phyloP scores from a whole-genome alignment of 2,113 vertebrate genomes.

The Lophochroa leadbeateri region DNA sequence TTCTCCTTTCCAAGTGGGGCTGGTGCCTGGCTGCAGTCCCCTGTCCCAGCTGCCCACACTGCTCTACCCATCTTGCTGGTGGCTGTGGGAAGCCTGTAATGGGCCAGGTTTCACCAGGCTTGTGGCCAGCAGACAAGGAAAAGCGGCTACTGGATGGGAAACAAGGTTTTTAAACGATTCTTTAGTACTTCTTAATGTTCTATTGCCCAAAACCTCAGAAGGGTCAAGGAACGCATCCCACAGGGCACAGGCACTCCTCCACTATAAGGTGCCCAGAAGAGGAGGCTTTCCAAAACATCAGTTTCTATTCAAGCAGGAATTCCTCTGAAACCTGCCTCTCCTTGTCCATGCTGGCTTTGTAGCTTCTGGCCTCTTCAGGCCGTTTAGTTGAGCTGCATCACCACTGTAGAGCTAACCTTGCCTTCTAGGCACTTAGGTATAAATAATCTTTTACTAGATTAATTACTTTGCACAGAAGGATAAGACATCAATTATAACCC shows the following conservation, averaged over 20 bases:
- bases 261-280: neutral
- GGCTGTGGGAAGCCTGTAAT: neutral
- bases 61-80: neutral
- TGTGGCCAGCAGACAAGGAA: neutral
- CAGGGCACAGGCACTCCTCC: neutral
- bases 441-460: slow-evolving; percentile 43
- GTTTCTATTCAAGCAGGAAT: neutral
- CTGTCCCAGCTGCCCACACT: neutral
- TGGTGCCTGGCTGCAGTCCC: neutral
- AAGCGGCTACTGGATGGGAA: neutral
- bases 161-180: neutral
- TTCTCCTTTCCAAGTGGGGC: neutral
- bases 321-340: neutral
- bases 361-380: neutral
- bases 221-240: neutral
- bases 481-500: slow-evolving; percentile 66
- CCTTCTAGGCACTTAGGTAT: slow-evolving; percentile 32
- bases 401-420: neutral
- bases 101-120: neutral
- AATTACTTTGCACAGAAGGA: slow-evolving; percentile 59
- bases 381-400: neutral
- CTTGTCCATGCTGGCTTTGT: neutral
- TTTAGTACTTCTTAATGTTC: neutral
- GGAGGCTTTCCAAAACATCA: neutral
- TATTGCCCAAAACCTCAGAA: neutral